Conservation (phyloP, 2,888 invertebrate species). For the Lobophora halterata region DNA sequence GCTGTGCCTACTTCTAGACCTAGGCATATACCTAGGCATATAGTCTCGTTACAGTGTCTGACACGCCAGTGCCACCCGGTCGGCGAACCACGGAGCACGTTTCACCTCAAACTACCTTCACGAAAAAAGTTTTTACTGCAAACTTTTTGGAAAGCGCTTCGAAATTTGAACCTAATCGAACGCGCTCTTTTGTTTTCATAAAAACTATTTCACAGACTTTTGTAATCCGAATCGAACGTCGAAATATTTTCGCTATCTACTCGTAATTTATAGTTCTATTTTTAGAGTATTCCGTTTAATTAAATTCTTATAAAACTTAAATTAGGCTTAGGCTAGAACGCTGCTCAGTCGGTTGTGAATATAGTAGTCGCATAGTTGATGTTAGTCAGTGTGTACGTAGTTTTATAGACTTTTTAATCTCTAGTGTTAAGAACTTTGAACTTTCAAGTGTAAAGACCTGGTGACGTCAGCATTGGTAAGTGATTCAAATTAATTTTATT, state of each 20-base stretch:
- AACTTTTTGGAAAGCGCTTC: constrained; percentile 13
- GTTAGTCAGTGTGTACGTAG: constrained; percentile 39
- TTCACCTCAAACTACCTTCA: constrained; percentile 13
- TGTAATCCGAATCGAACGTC: constrained; percentile 3
- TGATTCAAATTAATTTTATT: constrained; percentile 12
- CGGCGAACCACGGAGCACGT: constrained; percentile 59
- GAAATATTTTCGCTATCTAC: constrained; percentile 3
- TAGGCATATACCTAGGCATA: no score
- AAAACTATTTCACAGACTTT: no score
- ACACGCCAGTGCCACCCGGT: constrained; percentile 53
- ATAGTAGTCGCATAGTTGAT: constrained; percentile 39
- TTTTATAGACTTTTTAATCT: constrained; percentile 37
- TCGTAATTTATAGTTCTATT: constrained; percentile 7
- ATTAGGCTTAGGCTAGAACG: constrained; percentile 37
- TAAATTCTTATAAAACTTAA: no score
- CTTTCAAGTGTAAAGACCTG: constrained; percentile 14
- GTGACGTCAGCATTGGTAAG: constrained; percentile 23
- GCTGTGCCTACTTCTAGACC: constrained; percentile 63
- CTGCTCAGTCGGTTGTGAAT: constrained; percentile 55
- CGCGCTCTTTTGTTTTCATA: no score
- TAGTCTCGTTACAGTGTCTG: constrained; percentile 45
- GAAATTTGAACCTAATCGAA: constrained; percentile 10
- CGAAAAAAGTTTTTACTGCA: constrained; percentile 17
- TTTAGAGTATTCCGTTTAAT: no score
- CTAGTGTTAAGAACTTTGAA: no score